These are phyloP conservation scores for Rapana venosa DNA, from an alignment of 2,888 invertebrate genomes.

Conservation along the genomic window DNA sequence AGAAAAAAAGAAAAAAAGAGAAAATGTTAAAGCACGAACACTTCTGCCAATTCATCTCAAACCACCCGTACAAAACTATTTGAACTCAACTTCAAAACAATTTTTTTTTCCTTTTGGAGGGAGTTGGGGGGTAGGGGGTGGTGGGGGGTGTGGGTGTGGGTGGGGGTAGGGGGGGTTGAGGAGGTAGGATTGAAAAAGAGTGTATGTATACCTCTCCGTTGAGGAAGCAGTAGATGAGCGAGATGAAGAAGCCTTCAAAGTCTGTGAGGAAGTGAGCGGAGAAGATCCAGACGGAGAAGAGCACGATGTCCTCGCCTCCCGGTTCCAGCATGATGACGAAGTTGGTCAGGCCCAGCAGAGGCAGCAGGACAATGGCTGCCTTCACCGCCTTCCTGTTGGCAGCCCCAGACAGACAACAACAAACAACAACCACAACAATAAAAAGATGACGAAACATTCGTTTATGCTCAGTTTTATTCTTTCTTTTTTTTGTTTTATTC, in stretches of 20 bases:
- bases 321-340: constrained; percentile 79
- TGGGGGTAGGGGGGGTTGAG: neutral
- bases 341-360: constrained; percentile 80
- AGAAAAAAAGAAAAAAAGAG: too few relatives aligned
- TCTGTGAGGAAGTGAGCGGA: constrained; percentile 78
- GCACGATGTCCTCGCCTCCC: constrained; percentile 68
- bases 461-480: too few relatives aligned
- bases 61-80: too few relatives aligned
- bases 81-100: too few relatives aligned
- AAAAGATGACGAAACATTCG: too few relatives aligned
- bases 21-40: too few relatives aligned
- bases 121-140: neutral
- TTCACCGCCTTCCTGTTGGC: constrained; percentile 79
- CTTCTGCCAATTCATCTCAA: too few relatives aligned
- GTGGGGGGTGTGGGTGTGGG: too few relatives aligned
- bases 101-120: neutral
- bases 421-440: too few relatives aligned
- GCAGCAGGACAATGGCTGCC: constrained; percentile 80
- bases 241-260: constrained; percentile 80
- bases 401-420: neutral
- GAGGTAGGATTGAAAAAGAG: too few relatives aligned
- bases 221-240: constrained; percentile 80
- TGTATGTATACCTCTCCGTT: constrained; percentile 78
- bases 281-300: constrained; percentile 78
- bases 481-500: too few relatives aligned